A percentile compares a stretch with the other conserved stretches of the same genome.
These are phyloP conservation scores for Tinamus major DNA, from an alignment of 2,797 vertebrate genomes.

Conservation along the genomic window DNA sequence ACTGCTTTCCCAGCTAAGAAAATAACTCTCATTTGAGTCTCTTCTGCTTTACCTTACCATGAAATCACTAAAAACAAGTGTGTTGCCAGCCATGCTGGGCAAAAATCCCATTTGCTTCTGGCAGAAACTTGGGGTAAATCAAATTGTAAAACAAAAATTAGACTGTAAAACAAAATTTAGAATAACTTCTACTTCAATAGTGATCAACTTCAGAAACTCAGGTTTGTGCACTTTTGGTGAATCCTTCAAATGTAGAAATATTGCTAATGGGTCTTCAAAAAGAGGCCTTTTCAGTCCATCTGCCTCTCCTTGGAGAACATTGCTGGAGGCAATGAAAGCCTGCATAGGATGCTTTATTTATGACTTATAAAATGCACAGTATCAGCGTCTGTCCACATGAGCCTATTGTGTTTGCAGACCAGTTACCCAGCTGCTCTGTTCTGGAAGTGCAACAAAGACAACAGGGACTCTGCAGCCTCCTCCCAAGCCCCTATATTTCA, in stretches of 20 bases:
- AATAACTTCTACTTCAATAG: neutral
- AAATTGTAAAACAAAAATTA: neutral
- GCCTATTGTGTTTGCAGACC: neutral
- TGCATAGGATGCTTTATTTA: fast-evolving
- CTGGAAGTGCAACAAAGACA: neutral
- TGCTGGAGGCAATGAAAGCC: neutral
- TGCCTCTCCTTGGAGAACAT: neutral
- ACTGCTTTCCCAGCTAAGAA: neutral
- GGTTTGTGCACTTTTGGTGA: neutral
- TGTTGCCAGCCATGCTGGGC: neutral
- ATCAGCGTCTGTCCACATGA: neutral
- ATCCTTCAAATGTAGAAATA: neutral
- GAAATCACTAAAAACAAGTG: neutral
- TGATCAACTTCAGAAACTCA: neutral
- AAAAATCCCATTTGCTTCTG: neutral
- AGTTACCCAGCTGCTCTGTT: neutral
- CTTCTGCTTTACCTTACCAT: neutral
- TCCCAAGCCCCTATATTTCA: neutral
- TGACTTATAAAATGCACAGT: neutral
- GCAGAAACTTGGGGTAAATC: neutral
- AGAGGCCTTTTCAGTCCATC: neutral
- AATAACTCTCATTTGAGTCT: neutral
- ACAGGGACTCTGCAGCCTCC: neutral
- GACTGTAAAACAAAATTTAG: neutral
- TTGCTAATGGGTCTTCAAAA: neutral